A percentile compares a stretch with the other conserved stretches of the same genome.
Evolutionary conservation across 2,113 vertebrate species (phyloP).

Genomic region (Parotia lawesii): DNA sequence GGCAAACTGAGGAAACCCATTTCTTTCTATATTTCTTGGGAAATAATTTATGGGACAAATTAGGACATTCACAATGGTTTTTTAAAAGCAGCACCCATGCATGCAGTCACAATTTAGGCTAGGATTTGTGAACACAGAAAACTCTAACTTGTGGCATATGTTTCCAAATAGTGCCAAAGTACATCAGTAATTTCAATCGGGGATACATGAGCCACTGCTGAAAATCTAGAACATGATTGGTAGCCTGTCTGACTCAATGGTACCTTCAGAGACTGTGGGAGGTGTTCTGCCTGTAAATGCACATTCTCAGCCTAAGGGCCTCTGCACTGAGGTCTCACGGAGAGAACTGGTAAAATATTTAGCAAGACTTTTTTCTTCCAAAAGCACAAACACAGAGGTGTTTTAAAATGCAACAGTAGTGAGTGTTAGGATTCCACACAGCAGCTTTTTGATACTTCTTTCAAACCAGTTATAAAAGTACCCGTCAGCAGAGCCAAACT

Average conservation of each 20-base stretch:
- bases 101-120: neutral
- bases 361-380: neutral
- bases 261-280: neutral
- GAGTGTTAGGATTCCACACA: neutral
- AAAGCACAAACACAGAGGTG: neutral
- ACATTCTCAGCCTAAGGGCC: neutral
- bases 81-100: neutral
- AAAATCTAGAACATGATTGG: neutral
- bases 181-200: neutral
- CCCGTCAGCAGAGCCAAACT: neutral
- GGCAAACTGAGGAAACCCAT: neutral
- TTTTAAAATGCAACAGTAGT: neutral
- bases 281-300: neutral
- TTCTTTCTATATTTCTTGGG: neutral
- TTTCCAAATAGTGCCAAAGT: neutral
- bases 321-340: neutral
- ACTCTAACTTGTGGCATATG: neutral
- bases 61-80: neutral
- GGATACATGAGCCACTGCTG: neutral
- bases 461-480: neutral
- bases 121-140: neutral
- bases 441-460: neutral
- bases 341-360: neutral
- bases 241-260: neutral
- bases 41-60: neutral